Evolutionary conservation across 1,140 invertebrate species (phyloP).

Genomic region (Nasonia vitripennis): DNA sequence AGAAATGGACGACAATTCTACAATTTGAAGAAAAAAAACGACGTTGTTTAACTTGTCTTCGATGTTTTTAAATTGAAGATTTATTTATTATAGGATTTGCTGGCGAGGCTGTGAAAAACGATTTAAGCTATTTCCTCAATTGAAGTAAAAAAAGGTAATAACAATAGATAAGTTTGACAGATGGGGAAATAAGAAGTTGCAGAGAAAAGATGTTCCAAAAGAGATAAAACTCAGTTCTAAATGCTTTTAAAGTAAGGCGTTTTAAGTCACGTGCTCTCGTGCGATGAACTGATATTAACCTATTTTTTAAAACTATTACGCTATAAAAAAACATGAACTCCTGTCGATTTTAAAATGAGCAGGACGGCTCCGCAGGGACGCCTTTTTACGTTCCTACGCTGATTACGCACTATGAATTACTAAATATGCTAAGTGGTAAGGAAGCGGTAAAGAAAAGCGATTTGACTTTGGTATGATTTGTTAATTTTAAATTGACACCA

Average conservation of each 20-base stretch:
- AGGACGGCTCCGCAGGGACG: constrained; percentile 31
- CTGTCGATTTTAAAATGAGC: constrained; percentile 36
- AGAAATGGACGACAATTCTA: constrained; percentile 31
- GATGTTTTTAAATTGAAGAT: constrained; percentile 43
- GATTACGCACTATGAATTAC: constrained; percentile 51
- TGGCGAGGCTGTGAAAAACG: constrained; percentile 58
- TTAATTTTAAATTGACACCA: not conserved
- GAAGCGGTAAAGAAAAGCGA: constrained; percentile 18
- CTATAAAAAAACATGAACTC: constrained; percentile 43
- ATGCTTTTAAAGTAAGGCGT: constrained; percentile 41
- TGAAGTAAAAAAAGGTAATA: constrained; percentile 42
- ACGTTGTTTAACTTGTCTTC: constrained; percentile 33
- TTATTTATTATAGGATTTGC: constrained; percentile 51
- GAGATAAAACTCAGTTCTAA: constrained; percentile 43
- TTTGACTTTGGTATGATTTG: constrained; percentile 10
- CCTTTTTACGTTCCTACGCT: constrained; percentile 52
- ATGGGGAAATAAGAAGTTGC: constrained; percentile 7
- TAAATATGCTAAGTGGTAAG: constrained; percentile 39
- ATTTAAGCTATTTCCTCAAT: constrained; percentile 38
- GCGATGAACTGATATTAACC: constrained; percentile 51
- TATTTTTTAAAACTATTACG: constrained; percentile 50
- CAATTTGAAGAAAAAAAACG: constrained; percentile 22
- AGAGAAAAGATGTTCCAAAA: constrained; percentile 26
- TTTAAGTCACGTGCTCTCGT: constrained; percentile 1
- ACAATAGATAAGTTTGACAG: constrained; percentile 47